Evolutionary conservation across 2,113 vertebrate species (phyloP).

Genomic region (Circaetus cinerascens): DNA sequence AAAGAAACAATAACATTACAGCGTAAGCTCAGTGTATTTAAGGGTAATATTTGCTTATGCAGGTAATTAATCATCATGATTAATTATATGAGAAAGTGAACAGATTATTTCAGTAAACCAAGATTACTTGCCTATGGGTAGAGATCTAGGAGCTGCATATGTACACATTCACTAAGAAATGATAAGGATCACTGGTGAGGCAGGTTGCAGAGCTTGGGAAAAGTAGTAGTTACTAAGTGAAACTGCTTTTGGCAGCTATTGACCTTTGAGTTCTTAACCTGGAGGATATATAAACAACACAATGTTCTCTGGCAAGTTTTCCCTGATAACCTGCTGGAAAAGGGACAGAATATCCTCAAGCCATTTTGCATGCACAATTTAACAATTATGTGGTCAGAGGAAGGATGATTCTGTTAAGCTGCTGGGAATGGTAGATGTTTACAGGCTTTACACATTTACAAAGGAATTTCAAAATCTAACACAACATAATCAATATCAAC

Average conservation of each 20-base stretch:
- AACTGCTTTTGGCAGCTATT: constrained; percentile 76
- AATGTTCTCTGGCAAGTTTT: constrained; percentile 70
- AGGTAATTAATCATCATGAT: constrained; percentile 56
- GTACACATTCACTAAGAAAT: constrained; percentile 32
- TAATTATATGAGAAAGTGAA: constrained; percentile 46
- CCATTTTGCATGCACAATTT: constrained; percentile 79
- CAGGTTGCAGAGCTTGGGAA: constrained; percentile 53
- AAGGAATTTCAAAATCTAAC: constrained; percentile 67
- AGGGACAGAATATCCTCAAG: constrained; percentile 70
- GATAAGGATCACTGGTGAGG: constrained; percentile 61
- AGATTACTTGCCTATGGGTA: constrained; percentile 48
- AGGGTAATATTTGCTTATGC: constrained; percentile 25
- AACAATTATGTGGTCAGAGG: constrained; percentile 76
- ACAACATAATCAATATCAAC: constrained; percentile 41
- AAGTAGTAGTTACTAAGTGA: constrained; percentile 62
- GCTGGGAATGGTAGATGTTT: constrained; percentile 54
- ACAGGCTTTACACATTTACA: constrained; percentile 54
- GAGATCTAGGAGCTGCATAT: constrained; percentile 19
- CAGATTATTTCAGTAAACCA: constrained; percentile 52
- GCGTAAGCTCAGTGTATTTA: neutral
- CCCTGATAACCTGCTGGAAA: constrained; percentile 75
- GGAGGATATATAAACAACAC: constrained; percentile 72
- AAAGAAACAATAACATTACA: neutral
- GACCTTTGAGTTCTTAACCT: constrained; percentile 78
- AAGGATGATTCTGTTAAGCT: constrained; percentile 67